phyloP scores from a whole-genome alignment of 2,113 vertebrate species.

The Protobothrops mucrosquamatus region DNA sequence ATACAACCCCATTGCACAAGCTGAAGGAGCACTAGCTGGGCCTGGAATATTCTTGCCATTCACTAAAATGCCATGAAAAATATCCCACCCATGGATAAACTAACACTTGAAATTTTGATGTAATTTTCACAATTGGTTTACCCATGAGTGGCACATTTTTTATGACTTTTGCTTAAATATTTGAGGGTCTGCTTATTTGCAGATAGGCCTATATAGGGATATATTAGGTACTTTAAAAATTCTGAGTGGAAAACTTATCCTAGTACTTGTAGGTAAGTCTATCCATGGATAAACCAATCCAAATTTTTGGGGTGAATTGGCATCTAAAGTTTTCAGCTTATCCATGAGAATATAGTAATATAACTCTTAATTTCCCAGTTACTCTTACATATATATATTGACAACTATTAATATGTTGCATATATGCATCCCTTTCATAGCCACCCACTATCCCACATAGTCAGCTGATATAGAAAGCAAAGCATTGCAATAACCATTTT shows the following conservation, averaged over 20 bases:
- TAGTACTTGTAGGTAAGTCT: background rate
- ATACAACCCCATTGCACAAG: background rate
- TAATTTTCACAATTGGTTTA: background rate
- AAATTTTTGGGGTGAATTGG: background rate
- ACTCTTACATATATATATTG: background rate
- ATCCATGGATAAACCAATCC: background rate
- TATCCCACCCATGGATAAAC: background rate
- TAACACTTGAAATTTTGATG: background rate
- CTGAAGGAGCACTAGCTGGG: background rate
- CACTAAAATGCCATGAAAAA: background rate
- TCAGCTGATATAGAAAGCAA: background rate
- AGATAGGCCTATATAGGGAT: background rate
- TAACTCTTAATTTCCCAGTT: slow-evolving; percentile 46
- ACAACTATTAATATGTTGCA: slow-evolving; percentile 26
- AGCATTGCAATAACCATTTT: slow-evolving; percentile 41
- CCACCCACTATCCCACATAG: background rate
- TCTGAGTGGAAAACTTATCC: background rate
- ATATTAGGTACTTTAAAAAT: background rate
- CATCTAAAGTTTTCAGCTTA: background rate
- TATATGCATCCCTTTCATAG: slow-evolving; percentile 4
- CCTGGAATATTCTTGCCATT: background rate
- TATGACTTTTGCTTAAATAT: background rate
- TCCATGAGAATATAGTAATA: background rate
- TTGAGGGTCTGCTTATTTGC: background rate
- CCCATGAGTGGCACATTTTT: background rate